Percentiles rank a stretch among this genome's conserved stretches.
Conservation (phyloP, 2,113 vertebrate genomes). For the Corythaeola cristata region DNA sequence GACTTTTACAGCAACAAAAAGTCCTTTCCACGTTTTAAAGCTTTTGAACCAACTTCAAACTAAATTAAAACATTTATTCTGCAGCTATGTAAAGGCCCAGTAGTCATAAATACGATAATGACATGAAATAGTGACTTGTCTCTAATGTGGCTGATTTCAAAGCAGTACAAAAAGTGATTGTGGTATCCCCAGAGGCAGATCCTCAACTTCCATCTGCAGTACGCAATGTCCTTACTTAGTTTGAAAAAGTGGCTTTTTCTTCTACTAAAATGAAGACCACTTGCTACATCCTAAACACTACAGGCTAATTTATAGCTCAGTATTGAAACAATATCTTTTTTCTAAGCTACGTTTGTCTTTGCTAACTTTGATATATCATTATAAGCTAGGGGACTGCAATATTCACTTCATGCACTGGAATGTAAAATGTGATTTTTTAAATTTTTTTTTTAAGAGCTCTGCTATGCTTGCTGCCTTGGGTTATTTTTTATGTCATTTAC, state of each 20-base stretch:
- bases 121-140: background rate
- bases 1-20: background rate
- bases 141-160: background rate
- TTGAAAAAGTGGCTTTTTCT: background rate
- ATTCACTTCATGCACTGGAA: background rate
- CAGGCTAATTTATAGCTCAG: background rate
- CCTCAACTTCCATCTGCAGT: background rate
- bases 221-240: background rate
- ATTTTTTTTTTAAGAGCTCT: background rate
- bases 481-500: slow-evolving; percentile 60
- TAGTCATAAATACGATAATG: fast-evolving
- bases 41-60: background rate
- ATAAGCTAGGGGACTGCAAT: background rate
- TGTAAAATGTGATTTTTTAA: slow-evolving; percentile 21
- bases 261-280: background rate
- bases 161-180: background rate
- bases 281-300: background rate
- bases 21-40: background rate
- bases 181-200: background rate
- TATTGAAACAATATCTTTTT: background rate
- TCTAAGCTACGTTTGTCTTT: background rate
- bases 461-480: slow-evolving; percentile 18
- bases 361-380: background rate
- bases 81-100: background rate
- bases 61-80: background rate